These are phyloP conservation scores for Apotomis turbidana DNA, from an alignment of 2,888 invertebrate species.

Conservation along the genomic window DNA sequence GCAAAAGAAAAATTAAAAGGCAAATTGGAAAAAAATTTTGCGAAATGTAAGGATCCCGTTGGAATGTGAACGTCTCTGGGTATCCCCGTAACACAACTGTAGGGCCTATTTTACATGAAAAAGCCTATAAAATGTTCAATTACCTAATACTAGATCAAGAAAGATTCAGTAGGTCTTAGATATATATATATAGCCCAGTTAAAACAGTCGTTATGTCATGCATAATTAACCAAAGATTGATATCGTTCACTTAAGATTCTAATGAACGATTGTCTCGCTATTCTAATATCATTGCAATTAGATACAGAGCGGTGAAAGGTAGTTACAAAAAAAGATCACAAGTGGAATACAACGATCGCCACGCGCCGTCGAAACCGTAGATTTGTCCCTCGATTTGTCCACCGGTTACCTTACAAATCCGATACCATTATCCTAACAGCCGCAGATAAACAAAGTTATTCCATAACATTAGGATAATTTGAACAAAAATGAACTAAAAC, in stretches of 20 bases:
- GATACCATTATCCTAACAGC: slow-evolving; percentile 17
- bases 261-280: slow-evolving; percentile 32
- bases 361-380: slow-evolving; percentile 21
- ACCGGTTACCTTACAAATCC: slow-evolving; percentile 26
- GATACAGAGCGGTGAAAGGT: slow-evolving; percentile 26
- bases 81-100: too few relatives aligned
- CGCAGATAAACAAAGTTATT: background rate
- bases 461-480: slow-evolving; percentile 4
- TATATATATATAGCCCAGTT: background rate
- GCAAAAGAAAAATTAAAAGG: too few relatives aligned
- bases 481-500: slow-evolving; percentile 2
- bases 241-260: slow-evolving; percentile 29
- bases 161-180: background rate
- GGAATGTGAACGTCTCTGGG: too few relatives aligned
- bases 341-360: slow-evolving; percentile 29
- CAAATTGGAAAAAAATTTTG: too few relatives aligned
- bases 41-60: too few relatives aligned
- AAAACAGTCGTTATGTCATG: background rate
- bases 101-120: too few relatives aligned
- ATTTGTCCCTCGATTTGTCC: slow-evolving; percentile 40
- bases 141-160: too few relatives aligned
- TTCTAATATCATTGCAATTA: slow-evolving; percentile 24
- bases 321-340: slow-evolving; percentile 15
- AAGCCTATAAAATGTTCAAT: too few relatives aligned
- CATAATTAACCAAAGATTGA: slow-evolving; percentile 12